phyloP scores from a whole-genome alignment of 2,797 vertebrate species.

The Leucoraja ocellata region DNA sequence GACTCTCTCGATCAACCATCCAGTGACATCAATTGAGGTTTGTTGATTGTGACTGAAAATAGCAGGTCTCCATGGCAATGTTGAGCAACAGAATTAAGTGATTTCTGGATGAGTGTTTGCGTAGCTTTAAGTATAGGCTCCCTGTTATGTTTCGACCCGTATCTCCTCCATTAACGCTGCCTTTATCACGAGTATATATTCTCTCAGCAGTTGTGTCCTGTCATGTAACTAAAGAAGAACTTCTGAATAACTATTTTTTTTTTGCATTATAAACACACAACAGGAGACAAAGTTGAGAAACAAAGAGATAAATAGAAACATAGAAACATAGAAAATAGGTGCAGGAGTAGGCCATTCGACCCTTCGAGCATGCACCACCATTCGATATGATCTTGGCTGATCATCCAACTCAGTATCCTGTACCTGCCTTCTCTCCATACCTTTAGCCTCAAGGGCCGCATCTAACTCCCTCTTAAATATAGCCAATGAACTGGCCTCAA shows the following conservation, averaged over 20 bases:
- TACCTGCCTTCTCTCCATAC: too few species aligned
- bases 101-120: slow-evolving; percentile 9
- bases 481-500: too few species aligned
- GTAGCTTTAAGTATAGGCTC: neutral
- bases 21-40: slow-evolving; percentile 27
- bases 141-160: neutral
- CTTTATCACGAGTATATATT: neutral
- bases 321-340: too few species aligned
- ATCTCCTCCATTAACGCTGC: neutral
- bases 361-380: too few species aligned
- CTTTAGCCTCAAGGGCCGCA: too few species aligned
- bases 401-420: too few species aligned
- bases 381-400: too few species aligned
- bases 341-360: too few species aligned
- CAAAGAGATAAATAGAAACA: neutral
- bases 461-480: too few species aligned
- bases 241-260: neutral
- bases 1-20: neutral
- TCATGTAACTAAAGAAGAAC: neutral
- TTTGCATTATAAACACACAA: neutral
- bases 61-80: slow-evolving; percentile 16
- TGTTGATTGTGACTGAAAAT: neutral
- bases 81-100: neutral
- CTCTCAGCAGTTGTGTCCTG: neutral
- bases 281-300: neutral